Base-by-base conservation (phyloP, 2,113 vertebrate genomes). In the Engystomops pustulosus region DNA sequence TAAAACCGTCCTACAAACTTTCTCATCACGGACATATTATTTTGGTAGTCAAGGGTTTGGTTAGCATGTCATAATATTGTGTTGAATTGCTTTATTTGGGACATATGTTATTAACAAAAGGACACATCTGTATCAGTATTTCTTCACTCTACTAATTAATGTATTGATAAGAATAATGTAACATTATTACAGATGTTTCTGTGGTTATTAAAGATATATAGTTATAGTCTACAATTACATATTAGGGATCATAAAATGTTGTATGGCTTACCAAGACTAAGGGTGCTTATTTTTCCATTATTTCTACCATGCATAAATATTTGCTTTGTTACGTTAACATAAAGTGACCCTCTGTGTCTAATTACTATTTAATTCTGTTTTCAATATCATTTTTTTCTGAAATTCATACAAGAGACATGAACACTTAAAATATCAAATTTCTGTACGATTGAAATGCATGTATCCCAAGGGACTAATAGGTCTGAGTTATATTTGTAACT, bases 361-460 rank as follows among this genome's bases (percentile, higher is more conserved):
- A 78, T 60, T 32, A 78, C 49, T 77, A 77, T 77, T 77, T 77
- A 32, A 77, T 41, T 78, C 14, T 60, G n/a, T 77, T 60, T 78
- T 23, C 34, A 78, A 58, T 78, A 78, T 41, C 41, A 41, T 58
- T 60, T 78, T 67, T 67, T 65, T 36, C 74, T 38, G 74, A 58
- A 77, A 77, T 58, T 77, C 8, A 34, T 58, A 58, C 74, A 77
- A 58, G 34, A 55, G 20, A 55, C 74, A 58, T 77, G 74, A 55
- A 77, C 74, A 58, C 45, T 78, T 78, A 60, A 78, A 60, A 78
- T 78, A 78, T 78, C 32, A 58, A 8, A 78, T 60, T 58, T 78
- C 32, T 78, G 12, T 58, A 34, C 25, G 51, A 38, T 78, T 78
- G 32, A 78, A 78, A 78, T 41, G n/a, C 32, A 78, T 41, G 32